Percentiles rank a stretch among this genome's conserved stretches.
Evolutionary conservation across 1,140 invertebrate genomes (phyloP).

Genomic region (Tetramorium alpestre): DNA sequence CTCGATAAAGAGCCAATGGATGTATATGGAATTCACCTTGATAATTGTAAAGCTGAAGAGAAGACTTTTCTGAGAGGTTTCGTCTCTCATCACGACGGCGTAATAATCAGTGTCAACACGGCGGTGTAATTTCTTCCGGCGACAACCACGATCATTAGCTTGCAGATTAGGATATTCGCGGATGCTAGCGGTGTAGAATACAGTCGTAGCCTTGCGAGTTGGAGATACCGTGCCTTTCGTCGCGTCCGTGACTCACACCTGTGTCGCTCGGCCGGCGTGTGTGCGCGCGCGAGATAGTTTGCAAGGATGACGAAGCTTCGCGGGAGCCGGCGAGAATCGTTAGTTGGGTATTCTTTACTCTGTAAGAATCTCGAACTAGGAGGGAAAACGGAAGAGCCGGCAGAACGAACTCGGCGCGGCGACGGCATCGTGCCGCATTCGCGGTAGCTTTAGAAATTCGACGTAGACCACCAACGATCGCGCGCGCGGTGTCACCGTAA

Average conservation of each 20-base stretch:
- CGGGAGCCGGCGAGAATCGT: constrained; percentile 72
- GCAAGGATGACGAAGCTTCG: constrained; percentile 77
- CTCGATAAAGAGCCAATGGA: not conserved
- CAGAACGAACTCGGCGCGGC: not conserved
- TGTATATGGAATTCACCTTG: not conserved
- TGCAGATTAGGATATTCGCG: constrained; percentile 47
- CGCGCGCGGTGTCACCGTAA: constrained; percentile 13
- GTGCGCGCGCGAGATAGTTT: constrained; percentile 69
- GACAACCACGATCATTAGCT: constrained; percentile 47
- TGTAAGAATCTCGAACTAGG: constrained; percentile 30
- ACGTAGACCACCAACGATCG: constrained; percentile 50
- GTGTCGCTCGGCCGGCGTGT: not conserved
- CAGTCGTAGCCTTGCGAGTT: constrained; percentile 22
- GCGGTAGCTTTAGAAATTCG: constrained; percentile 46
- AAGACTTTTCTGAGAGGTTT: not conserved
- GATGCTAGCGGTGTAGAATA: not conserved
- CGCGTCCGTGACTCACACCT: constrained; percentile 14
- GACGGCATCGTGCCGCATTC: not conserved
- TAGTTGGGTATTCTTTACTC: constrained; percentile 73
- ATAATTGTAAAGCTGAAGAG: not conserved
- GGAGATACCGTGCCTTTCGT: not conserved
- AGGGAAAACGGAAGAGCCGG: constrained; percentile 21
- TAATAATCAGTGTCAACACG: constrained; percentile 54
- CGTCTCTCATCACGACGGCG: constrained; percentile 7
- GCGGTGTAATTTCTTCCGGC: constrained; percentile 35